Evolutionary conservation across 2,113 vertebrate genomes (phyloP).

Genomic region (Xenopus tropicalis): UCB_Xtro_10.0 CM004447.2:54440501-54441000

Average conservation of each 20-base stretch:
- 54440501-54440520: slow-evolving; percentile 36
- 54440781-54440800: no score
- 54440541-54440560: slow-evolving; percentile 31
- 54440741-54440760: not conserved
- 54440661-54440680: slow-evolving; percentile 24
- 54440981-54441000: no score
- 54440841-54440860: no score
- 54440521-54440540: slow-evolving; percentile 38
- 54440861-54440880: no score
- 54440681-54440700: slow-evolving; percentile 1
- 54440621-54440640: slow-evolving; percentile 41
- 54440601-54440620: slow-evolving; percentile 28
- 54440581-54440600: slow-evolving; percentile 28
- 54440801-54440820: no score
- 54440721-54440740: not conserved
- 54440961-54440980: no score
- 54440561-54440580: slow-evolving; percentile 39
- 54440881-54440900: no score
- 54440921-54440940: no score
- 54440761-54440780: no score
- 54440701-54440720: slow-evolving; percentile 8
- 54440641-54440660: slow-evolving; percentile 32
- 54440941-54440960: no score
- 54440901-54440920: no score
- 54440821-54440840: no score